A percentile compares a stretch with the other conserved stretches of the same genome.
These are phyloP conservation scores for Linurgus olivaceus DNA, from an alignment of 2,797 vertebrate genomes.

Conservation along the genomic window DNA sequence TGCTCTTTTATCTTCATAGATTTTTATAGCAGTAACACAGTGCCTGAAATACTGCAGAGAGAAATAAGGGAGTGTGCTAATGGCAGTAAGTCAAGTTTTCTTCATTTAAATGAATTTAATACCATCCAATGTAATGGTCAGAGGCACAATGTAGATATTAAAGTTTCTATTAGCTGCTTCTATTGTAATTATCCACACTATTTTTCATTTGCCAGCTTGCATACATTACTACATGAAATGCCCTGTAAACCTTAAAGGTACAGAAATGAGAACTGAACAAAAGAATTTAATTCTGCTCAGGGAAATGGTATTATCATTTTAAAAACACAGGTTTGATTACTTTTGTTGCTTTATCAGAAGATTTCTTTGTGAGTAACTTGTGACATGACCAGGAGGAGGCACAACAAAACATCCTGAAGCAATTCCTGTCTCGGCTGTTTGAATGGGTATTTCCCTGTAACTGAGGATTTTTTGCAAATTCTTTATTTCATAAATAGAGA, in stretches of 20 bases:
- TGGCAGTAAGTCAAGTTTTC: not conserved
- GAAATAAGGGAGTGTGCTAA: not conserved
- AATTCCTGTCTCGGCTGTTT: conserved; percentile 27
- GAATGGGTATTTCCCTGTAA: conserved; percentile 23
- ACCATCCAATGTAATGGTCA: not conserved
- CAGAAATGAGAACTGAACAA: conserved; percentile 58
- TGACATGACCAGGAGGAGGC: conserved; percentile 29
- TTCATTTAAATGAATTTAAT: conserved; percentile 17
- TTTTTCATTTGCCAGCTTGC: not conserved
- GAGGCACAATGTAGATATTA: not conserved
- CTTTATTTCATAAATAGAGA: not conserved
- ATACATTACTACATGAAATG: not conserved
- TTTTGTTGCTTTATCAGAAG: conserved; percentile 53
- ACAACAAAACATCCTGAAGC: not conserved
- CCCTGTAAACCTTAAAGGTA: not conserved
- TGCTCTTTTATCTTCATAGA: not conserved
- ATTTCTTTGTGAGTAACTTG: conserved; percentile 39
- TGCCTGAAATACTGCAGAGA: not conserved
- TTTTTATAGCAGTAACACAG: not conserved
- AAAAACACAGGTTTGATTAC: conserved; percentile 65
- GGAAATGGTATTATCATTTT: conserved; percentile 60
- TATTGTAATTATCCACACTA: not conserved
- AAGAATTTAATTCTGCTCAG: conserved; percentile 50
- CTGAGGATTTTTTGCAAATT: conserved; percentile 31
- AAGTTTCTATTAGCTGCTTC: not conserved